Evolutionary conservation across 2,113 vertebrate species (phyloP).

Genomic region (Chunga burmeisteri): DNA sequence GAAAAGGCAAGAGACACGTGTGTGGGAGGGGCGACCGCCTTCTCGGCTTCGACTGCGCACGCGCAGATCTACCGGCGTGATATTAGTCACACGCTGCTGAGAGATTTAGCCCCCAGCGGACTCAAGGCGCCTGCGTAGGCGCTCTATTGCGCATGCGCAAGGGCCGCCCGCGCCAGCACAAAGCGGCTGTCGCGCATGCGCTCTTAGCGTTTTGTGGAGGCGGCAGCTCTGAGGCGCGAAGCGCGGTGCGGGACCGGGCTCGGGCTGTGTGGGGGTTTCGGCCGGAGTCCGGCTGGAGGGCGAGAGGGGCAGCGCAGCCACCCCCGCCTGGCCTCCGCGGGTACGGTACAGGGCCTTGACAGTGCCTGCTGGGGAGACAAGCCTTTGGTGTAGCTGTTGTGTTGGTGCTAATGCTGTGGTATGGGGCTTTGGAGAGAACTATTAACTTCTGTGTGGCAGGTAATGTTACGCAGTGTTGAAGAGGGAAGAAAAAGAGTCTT

Average conservation of each 20-base stretch:
- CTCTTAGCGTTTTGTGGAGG: fast-evolving
- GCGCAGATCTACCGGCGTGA: fast-evolving
- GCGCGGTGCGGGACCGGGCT: fast-evolving
- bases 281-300: fast-evolving
- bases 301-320: too few relatives aligned
- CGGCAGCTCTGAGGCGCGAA: background rate
- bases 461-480: fast-evolving
- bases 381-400: fast-evolving
- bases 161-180: fast-evolving
- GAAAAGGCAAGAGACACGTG: background rate
- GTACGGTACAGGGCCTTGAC: background rate
- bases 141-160: background rate
- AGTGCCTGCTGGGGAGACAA: background rate
- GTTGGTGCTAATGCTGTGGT: fast-evolving
- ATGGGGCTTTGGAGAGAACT: background rate
- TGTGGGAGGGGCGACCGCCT: background rate
- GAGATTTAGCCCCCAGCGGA: fast-evolving
- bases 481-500: too few relatives aligned
- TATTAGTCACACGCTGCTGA: background rate
- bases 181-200: background rate
- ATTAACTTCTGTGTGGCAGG: fast-evolving
- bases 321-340: background rate
- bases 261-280: fast-evolving
- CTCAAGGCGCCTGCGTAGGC: background rate
- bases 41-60: background rate